Evolutionary conservation across 2,797 vertebrate species (phyloP), one percentile per base, ranked within the genome.

Genomic region (Hybognathus amarus): DNA sequence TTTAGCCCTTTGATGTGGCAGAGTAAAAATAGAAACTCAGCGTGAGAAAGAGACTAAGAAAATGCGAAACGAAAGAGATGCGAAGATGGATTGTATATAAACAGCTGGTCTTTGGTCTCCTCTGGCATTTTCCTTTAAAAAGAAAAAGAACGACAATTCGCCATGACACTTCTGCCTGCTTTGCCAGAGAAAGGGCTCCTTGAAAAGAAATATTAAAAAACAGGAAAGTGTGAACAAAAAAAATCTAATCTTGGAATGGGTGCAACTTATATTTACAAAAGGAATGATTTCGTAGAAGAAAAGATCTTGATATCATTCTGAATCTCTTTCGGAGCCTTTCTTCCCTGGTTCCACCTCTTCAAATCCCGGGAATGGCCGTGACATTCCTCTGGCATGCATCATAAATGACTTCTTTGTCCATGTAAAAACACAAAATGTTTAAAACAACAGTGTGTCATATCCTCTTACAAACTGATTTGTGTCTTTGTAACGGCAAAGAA

Each of bases 51-150:
- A 73, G 40, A 77, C 30, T 27, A 1, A 63, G 38, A 70, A 6
- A 67, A 18, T 73, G 67, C 67, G 63, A 76, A 70, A 61, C 24
- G 12, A 27, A 15, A 85, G 66, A 75, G 75, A 89, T 79, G 59
- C 77, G 77, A 64, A 79, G 81, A 61, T 85, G 70, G 80, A 87
- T 86, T 85, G 80, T 74, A 50, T 89, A 87, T 74, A 88, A 86
- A 87, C 85, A 73, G 83, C 86, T 89, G 84, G 80, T 90, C 89
- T 91, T 90, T 91, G 90, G 90, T 91, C 89, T 88, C 86, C 88
- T 88, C 88, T 87, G 82, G 79, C 75, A 24, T 83, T 86, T 85
- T 82, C 67, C 56, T 80, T 36, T 67, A 63, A 77, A 59, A 33
- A 80, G 66, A 42, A 11, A 66, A 79, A 24, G 50, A 75, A 79